Percentiles rank a stretch among this genome's conserved stretches.
Conservation (phyloP, 1,140 invertebrate species). For the Drosophila parabipectinata region DNA sequence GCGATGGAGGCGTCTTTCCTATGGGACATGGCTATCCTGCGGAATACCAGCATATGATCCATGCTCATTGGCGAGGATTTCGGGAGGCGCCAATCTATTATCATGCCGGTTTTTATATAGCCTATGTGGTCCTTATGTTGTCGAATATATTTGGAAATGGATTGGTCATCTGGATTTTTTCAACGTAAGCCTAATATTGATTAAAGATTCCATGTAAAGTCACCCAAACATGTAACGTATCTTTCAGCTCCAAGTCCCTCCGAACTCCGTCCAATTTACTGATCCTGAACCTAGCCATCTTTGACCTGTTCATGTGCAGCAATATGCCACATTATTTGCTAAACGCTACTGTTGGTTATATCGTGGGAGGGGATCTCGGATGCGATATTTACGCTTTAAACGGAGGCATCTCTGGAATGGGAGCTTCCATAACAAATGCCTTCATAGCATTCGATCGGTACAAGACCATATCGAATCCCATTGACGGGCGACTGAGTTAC, state of each 20-base stretch:
- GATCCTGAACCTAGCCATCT: slow-evolving; percentile 90
- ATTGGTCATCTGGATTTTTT: slow-evolving; percentile 92
- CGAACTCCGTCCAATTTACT: slow-evolving; percentile 92
- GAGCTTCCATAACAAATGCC: slow-evolving; percentile 89
- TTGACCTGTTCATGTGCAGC: slow-evolving; percentile 90
- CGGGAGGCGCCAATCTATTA: slow-evolving; percentile 88
- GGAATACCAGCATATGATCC: slow-evolving; percentile 88
- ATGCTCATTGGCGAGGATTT: slow-evolving; percentile 90
- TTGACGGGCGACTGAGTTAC: slow-evolving; percentile 89
- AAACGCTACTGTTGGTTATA: slow-evolving; percentile 87
- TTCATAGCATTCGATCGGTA: slow-evolving; percentile 91
- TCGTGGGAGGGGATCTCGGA: slow-evolving; percentile 88
- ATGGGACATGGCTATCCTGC: slow-evolving; percentile 89
- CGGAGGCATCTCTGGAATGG: slow-evolving; percentile 89
- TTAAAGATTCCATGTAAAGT: too few relatives aligned
- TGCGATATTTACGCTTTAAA: slow-evolving; percentile 89
- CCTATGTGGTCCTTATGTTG: slow-evolving; percentile 89
- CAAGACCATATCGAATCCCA: slow-evolving; percentile 89
- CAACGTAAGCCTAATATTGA: slow-evolving; percentile 86
- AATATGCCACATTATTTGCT: slow-evolving; percentile 90
- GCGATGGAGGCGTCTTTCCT: slow-evolving; percentile 60
- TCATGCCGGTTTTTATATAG: slow-evolving; percentile 90
- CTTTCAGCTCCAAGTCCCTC: slow-evolving; percentile 88
- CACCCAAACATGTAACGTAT: not conserved
- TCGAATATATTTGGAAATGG: slow-evolving; percentile 90